Evolutionary conservation across 2,888 invertebrate species (phyloP).

Genomic region (Horisme vitalbata): DNA sequence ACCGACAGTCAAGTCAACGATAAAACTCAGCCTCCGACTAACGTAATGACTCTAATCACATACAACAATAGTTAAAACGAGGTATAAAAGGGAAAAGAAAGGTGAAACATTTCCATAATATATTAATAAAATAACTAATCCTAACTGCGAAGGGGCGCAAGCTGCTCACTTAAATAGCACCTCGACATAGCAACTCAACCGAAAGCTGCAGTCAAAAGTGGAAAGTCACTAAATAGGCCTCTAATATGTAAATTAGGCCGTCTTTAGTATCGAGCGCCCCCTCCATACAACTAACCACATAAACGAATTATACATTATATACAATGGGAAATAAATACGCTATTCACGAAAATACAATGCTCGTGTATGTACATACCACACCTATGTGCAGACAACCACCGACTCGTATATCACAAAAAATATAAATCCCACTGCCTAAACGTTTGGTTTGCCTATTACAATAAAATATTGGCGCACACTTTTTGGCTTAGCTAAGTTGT

Average conservation of each 20-base stretch:
- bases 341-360: slow-evolving; percentile 63
- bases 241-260: slow-evolving; percentile 46
- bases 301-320: slow-evolving; percentile 73
- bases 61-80: slow-evolving; percentile 68
- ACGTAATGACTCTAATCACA: slow-evolving; percentile 54
- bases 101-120: slow-evolving; percentile 68
- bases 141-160: slow-evolving; percentile 56
- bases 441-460: slow-evolving; percentile 46
- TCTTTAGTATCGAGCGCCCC: slow-evolving; percentile 41
- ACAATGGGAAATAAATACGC: slow-evolving; percentile 79
- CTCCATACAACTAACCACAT: slow-evolving; percentile 37
- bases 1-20: slow-evolving; percentile 51
- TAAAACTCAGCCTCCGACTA: slow-evolving; percentile 52
- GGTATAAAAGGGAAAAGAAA: slow-evolving; percentile 66
- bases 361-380: slow-evolving; percentile 72
- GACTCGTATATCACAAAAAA: slow-evolving; percentile 57
- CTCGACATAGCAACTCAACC: slow-evolving; percentile 15
- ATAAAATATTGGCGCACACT: slow-evolving; percentile 65
- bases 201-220: slow-evolving; percentile 26
- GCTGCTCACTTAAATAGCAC: slow-evolving; percentile 28
- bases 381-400: slow-evolving; percentile 44
- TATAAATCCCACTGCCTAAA: slow-evolving; percentile 56
- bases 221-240: slow-evolving; percentile 33
- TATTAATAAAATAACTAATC: slow-evolving; percentile 61
- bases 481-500: slow-evolving; percentile 73